These are phyloP conservation scores for Corvus hawaiiensis DNA, from an alignment of 2,113 vertebrate species.

Conservation along the genomic window DNA sequence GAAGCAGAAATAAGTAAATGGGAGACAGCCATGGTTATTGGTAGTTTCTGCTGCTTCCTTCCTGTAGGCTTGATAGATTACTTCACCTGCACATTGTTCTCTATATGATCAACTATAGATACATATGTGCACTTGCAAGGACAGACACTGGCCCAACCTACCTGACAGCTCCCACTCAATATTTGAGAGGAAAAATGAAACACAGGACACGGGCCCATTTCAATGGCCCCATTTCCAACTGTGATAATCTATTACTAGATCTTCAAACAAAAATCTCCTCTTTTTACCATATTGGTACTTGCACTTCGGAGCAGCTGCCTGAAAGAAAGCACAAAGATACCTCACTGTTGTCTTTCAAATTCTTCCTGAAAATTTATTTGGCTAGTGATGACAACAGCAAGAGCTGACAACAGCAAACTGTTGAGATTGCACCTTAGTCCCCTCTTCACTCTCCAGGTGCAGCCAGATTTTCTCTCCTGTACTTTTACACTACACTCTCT, in stretches of 20 bases:
- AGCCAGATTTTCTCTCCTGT: neutral
- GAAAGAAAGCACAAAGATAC: neutral
- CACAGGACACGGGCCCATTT: neutral
- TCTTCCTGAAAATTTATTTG: neutral
- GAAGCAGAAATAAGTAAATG: neutral
- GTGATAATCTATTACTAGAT: neutral
- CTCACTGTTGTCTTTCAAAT: neutral
- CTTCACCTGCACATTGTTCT: neutral
- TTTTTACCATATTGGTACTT: accelerated
- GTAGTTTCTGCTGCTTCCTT: neutral
- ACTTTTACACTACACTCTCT: neutral
- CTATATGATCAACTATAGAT: neutral
- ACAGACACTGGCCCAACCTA: neutral
- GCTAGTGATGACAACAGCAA: neutral
- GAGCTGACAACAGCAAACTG: neutral
- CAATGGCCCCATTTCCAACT: neutral
- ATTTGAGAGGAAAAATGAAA: neutral
- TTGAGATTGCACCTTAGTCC: neutral
- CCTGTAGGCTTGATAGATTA: neutral
- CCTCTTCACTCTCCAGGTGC: neutral
- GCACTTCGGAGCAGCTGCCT: neutral
- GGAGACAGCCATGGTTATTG: neutral
- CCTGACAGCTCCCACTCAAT: neutral
- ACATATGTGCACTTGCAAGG: neutral
- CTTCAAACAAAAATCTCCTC: neutral